Evolutionary conservation across 2,113 vertebrate genomes (phyloP), one percentile per base, ranked within the genome.

Genomic region (Cichladusa arquata): DNA sequence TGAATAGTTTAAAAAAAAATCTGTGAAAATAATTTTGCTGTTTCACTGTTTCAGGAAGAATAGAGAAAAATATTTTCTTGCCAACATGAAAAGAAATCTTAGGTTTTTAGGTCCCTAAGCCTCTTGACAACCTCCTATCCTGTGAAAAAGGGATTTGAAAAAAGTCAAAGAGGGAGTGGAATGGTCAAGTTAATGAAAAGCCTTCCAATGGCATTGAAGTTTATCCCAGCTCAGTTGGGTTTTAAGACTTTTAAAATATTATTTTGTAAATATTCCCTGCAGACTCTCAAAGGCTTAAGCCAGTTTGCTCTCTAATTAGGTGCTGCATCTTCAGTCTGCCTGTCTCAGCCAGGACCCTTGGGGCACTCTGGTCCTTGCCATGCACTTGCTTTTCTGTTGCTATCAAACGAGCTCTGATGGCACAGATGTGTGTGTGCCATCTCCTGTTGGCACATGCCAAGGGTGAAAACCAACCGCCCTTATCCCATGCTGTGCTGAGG

Each of bases 391-490:
- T 50, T 79, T 50, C 26, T 34, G 4, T 13, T 60, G 29, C 19
- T 66, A 38, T 11, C 71, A 54, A 53, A 40, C 1, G 5, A 12
- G 9, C n/a, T 12, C 9, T 24, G 15, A 17, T 3, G 4, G 48
- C 40, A 66, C 31, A 48, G 86, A 36, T 14, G 9, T 1, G 5
- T 1, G 1, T 31, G 22, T 17, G 4, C 28, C 36, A 7, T 11
- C n/a, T 65, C 19, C 33, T 29, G 15, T 2, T 80, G 53, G 57
- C 36, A 56, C 0, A 3, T 0, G 1, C 5, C 0, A 0, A 56
- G 34, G 17, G 8, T 42, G 53, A 38, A 70, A 76, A 34, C 7
- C 2, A 3, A 13, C 36, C 0, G 0, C 31, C 0, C 0, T 14
- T 31, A 11, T 7, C 19, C 4, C 26, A 8, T 0, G 0, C 14